phyloP scores from a whole-genome alignment of 2,888 invertebrate genomes.

The Dendrolimus pini region DNA sequence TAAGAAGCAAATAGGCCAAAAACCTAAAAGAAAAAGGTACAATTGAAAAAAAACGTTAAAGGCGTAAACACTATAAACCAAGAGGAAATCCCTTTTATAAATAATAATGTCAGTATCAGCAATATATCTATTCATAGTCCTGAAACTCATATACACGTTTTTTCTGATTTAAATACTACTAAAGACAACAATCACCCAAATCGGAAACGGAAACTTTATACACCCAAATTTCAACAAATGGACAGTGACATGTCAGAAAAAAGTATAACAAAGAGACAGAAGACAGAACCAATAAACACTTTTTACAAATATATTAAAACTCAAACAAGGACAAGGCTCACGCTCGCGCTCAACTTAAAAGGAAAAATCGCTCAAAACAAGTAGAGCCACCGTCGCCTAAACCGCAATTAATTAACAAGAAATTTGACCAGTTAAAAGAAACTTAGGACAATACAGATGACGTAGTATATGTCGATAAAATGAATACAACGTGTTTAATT shows the following conservation, averaged over 20 bases:
- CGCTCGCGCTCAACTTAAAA: conserved; percentile 21
- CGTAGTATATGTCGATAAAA: conserved; percentile 30
- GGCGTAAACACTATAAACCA: too few relatives aligned
- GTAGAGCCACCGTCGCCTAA: conserved; percentile 31
- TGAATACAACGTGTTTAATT: conserved; percentile 40
- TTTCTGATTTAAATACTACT: too few relatives aligned
- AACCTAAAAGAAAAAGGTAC: too few relatives aligned
- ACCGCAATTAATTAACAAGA: conserved; percentile 34
- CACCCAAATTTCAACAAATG: conserved; percentile 41
- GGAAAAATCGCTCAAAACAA: conserved; percentile 4
- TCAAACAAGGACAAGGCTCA: conserved; percentile 32
- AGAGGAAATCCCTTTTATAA: too few relatives aligned
- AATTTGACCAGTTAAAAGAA: conserved; percentile 47
- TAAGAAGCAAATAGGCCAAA: too few relatives aligned
- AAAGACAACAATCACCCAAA: conserved; percentile 18
- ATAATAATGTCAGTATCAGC: too few relatives aligned
- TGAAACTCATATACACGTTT: too few relatives aligned
- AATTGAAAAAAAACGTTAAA: too few relatives aligned
- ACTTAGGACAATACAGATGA: conserved; percentile 30
- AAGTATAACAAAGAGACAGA: conserved; percentile 10
- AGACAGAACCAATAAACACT: conserved; percentile 28
- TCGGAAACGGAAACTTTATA: conserved; percentile 56
- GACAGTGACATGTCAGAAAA: conserved; percentile 12
- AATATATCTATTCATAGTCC: too few relatives aligned
- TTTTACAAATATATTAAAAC: conserved; percentile 52